Evolutionary conservation across 2,888 invertebrate species (phyloP).

Genomic region (Amphimallon solstitiale): DNA sequence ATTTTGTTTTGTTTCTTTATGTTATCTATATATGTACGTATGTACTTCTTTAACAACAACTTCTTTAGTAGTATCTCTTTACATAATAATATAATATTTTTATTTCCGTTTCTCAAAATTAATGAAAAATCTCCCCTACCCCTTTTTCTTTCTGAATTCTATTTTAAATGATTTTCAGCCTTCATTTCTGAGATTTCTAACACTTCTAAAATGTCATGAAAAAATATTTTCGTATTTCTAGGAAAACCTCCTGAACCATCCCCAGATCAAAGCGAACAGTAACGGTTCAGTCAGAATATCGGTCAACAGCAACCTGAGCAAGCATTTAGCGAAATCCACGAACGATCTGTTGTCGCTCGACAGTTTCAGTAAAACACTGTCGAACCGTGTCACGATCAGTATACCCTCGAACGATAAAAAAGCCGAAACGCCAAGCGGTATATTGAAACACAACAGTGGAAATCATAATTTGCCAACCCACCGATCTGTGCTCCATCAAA

Average conservation of each 20-base stretch:
- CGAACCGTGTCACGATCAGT: conserved; percentile 59
- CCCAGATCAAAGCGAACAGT: conserved; percentile 57
- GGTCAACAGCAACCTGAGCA: conserved; percentile 54
- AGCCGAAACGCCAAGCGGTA: conserved; percentile 63
- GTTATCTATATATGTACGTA: too few species aligned
- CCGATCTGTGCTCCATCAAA: conserved; percentile 59
- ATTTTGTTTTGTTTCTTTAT: too few species aligned
- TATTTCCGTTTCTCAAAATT: too few species aligned
- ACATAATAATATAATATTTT: too few species aligned
- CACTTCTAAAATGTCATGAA: background rate
- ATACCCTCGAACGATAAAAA: conserved; percentile 53
- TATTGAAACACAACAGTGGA: conserved; percentile 64
- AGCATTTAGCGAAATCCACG: conserved; percentile 58
- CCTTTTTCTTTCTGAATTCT: background rate
- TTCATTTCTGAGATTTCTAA: background rate
- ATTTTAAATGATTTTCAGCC: background rate
- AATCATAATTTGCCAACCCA: conserved; percentile 52
- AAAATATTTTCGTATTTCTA: conserved; percentile 40
- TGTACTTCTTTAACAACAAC: too few species aligned
- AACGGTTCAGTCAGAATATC: conserved; percentile 61
- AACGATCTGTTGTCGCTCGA: conserved; percentile 53
- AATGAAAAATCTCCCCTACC: background rate
- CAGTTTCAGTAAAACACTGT: conserved; percentile 45
- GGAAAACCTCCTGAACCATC: conserved; percentile 58
- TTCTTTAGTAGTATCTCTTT: too few species aligned